Conservation (phyloP, 2,113 vertebrate species). For the Chaetodon auriga region DNA sequence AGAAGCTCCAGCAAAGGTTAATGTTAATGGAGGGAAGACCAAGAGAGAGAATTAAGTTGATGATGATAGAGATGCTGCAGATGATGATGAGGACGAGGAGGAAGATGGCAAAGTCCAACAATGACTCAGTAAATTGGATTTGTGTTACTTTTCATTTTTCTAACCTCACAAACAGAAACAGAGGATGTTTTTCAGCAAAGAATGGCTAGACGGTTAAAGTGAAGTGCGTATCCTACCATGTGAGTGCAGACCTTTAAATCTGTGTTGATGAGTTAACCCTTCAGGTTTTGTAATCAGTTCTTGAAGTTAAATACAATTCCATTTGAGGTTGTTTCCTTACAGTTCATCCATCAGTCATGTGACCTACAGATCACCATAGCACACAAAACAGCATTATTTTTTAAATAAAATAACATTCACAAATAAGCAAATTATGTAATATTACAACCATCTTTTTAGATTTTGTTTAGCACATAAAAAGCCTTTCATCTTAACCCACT, state of each 20-base stretch:
- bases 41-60: not conserved
- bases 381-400: too few species aligned
- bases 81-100: not conserved
- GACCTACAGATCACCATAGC: too few species aligned
- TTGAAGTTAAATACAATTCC: too few species aligned
- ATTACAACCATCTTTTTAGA: not conserved
- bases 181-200: not conserved
- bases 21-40: constrained; percentile 8
- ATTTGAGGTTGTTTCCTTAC: too few species aligned
- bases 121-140: not conserved
- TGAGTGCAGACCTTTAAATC: not conserved
- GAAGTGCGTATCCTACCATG: not conserved
- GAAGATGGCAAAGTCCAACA: not conserved
- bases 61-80: not conserved
- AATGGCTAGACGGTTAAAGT: not conserved
- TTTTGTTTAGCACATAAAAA: not conserved
- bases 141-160: not conserved
- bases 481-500: too few species aligned
- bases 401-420: too few species aligned
- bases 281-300: not conserved
- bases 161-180: not conserved
- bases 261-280: not conserved
- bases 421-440: not conserved
- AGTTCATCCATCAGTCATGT: too few species aligned
- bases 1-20: not conserved